A percentile compares a stretch with the other conserved stretches of the same genome.
phyloP scores from a whole-genome alignment of 2,797 vertebrate genomes.

The Dryobates pubescens region DNA sequence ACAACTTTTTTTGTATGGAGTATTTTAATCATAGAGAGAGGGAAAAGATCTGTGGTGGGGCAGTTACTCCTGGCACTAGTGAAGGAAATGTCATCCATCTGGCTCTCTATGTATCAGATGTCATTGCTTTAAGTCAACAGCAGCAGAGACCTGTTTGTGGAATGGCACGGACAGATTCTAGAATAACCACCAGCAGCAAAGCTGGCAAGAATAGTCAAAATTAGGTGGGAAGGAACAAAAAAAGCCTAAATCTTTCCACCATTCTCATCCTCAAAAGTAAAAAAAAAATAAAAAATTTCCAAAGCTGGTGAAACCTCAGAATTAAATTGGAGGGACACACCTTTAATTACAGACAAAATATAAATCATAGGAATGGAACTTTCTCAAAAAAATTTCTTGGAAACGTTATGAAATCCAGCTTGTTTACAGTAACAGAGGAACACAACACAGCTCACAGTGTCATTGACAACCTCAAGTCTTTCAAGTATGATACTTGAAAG shows the following conservation, averaged over 20 bases:
- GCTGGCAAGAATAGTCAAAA: neutral
- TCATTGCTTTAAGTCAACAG: neutral
- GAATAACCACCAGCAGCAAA: neutral
- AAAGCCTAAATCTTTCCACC: neutral
- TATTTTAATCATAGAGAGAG: neutral
- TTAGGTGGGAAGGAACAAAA: neutral
- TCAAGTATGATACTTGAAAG: neutral
- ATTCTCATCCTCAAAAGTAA: neutral
- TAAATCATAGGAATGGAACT: neutral
- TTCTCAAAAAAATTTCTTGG: neutral
- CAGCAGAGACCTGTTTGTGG: neutral
- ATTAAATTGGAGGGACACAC: neutral
- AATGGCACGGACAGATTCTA: neutral
- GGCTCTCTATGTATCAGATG: neutral
- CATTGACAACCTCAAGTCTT: neutral
- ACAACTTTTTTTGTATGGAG: neutral
- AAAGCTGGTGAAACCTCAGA: neutral
- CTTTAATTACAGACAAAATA: neutral
- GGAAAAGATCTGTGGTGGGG: neutral
- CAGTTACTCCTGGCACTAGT: neutral
- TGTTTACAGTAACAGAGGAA: neutral
- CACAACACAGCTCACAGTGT: neutral
- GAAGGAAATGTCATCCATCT: neutral
- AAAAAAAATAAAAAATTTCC: neutral
- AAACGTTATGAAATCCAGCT: neutral